These are phyloP conservation scores for Seriola quinqueradiata DNA, from an alignment of 2,113 vertebrate species.

Conservation along the genomic window DNA sequence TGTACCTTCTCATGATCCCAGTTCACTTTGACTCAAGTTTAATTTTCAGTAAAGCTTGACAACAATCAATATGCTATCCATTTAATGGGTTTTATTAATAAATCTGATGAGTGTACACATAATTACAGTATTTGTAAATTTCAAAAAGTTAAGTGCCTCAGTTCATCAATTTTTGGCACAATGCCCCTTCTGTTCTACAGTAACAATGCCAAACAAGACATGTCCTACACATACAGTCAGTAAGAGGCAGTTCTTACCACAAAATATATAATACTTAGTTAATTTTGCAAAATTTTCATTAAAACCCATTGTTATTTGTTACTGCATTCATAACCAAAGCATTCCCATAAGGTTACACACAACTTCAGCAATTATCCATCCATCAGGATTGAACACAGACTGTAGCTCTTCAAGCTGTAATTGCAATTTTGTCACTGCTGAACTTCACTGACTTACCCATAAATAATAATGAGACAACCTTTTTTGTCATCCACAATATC, in stretches of 20 bases:
- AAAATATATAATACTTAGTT: conserved; percentile 39
- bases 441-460: not conserved
- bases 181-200: not conserved
- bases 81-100: conserved; percentile 45
- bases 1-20: not conserved
- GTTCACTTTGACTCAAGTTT: not conserved
- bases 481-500: not conserved
- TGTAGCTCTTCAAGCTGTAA: not conserved
- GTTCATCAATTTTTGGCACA: conserved; percentile 26
- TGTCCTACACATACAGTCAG: conserved; percentile 20
- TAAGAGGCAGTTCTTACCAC: not conserved
- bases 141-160: conserved; percentile 14
- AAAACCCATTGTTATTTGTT: conserved; percentile 10
- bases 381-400: conserved; percentile 9
- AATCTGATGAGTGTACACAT: conserved; percentile 16
- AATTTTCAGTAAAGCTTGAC: not conserved
- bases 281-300: not conserved
- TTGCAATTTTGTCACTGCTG: conserved; percentile 2
- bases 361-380: not conserved
- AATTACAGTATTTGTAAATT: conserved; percentile 17
- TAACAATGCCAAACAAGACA: conserved; percentile 8
- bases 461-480: not conserved
- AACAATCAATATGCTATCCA: not conserved
- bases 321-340: conserved; percentile 15
- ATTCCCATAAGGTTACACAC: conserved; percentile 5